Percentiles rank a stretch among this genome's conserved stretches.
Evolutionary conservation across 1,140 invertebrate genomes (phyloP).

Genomic region (Lordiphosa mommai): DNA sequence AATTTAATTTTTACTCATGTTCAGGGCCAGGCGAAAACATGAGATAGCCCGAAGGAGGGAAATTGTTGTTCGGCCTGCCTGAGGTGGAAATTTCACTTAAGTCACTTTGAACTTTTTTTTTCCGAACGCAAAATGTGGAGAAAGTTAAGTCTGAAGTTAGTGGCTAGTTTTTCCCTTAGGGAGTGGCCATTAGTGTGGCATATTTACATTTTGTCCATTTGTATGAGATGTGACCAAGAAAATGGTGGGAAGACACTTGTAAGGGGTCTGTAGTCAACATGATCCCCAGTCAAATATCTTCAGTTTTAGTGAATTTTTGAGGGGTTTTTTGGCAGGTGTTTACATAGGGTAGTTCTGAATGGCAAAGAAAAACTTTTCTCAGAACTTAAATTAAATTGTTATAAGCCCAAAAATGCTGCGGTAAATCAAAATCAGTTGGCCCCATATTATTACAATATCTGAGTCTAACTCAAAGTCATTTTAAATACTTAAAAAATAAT

Average conservation of each 20-base stretch:
- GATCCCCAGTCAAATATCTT: slow-evolving; percentile 10
- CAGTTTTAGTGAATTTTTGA: slow-evolving; percentile 39
- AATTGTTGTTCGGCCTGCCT: slow-evolving; percentile 2
- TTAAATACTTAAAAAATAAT: no score
- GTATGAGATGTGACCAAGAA: slow-evolving; percentile 9
- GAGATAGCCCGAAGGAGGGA: slow-evolving; percentile 1
- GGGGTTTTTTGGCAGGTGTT: slow-evolving; percentile 1
- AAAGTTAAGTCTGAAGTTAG: slow-evolving; percentile 53
- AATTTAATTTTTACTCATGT: slow-evolving; percentile 73
- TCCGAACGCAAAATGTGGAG: slow-evolving; percentile 31
- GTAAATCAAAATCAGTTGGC: no score
- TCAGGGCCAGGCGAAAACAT: slow-evolving; percentile 25
- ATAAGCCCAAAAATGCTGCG: no score
- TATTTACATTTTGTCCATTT: slow-evolving; percentile 62
- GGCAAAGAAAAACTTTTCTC: no score
- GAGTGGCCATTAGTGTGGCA: slow-evolving; percentile 51
- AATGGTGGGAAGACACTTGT: slow-evolving; percentile 19
- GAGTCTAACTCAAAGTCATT: no score
- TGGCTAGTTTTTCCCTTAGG: slow-evolving; percentile 51
- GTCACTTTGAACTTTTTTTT: slow-evolving; percentile 62
- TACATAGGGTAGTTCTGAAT: no score
- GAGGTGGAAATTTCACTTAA: slow-evolving; percentile 72
- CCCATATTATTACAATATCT: no score
- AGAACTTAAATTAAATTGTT: no score
- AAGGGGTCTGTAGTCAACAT: no score